Conservation (phyloP, 2,797 vertebrate genomes). For the Sternarchorhynchus goeldii region DNA sequence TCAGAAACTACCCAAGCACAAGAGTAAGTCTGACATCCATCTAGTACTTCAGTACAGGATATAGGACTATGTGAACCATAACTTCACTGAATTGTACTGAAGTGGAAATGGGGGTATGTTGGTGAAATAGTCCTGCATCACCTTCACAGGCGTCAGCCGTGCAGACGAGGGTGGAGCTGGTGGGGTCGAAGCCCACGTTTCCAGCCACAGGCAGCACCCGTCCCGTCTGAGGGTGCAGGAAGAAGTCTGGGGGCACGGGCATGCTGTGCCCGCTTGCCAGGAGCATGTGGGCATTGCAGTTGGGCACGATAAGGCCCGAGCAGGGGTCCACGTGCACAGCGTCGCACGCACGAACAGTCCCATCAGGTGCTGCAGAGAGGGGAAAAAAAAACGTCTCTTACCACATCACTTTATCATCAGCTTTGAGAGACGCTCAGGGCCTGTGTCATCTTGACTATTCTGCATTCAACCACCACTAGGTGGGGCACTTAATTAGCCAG, state of each 20-base stretch:
- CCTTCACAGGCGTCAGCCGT: constrained; percentile 73
- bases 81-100: too few species aligned
- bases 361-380: constrained; percentile 67
- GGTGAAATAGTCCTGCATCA: constrained; percentile 39
- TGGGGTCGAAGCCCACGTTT: constrained; percentile 81
- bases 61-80: too few species aligned
- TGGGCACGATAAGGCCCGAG: constrained; percentile 79
- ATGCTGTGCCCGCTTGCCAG: constrained; percentile 73
- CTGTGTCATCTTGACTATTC: too few species aligned
- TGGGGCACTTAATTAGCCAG: constrained; percentile 49
- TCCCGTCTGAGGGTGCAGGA: constrained; percentile 83
- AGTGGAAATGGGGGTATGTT: background rate
- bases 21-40: background rate
- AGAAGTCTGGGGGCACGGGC: constrained; percentile 75
- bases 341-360: constrained; percentile 60
- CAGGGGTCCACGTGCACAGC: constrained; percentile 69
- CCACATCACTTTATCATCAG: too few species aligned
- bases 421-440: too few species aligned
- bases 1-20: constrained; percentile 21
- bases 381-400: constrained; percentile 13
- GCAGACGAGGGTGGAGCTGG: constrained; percentile 73
- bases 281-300: constrained; percentile 73
- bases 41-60: too few species aligned
- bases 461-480: constrained; percentile 49
- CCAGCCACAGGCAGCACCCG: constrained; percentile 80